Evolutionary conservation across 2,888 invertebrate species (phyloP), one percentile per base, ranked within the genome.

Genomic region (Tiliacea aurago): DNA sequence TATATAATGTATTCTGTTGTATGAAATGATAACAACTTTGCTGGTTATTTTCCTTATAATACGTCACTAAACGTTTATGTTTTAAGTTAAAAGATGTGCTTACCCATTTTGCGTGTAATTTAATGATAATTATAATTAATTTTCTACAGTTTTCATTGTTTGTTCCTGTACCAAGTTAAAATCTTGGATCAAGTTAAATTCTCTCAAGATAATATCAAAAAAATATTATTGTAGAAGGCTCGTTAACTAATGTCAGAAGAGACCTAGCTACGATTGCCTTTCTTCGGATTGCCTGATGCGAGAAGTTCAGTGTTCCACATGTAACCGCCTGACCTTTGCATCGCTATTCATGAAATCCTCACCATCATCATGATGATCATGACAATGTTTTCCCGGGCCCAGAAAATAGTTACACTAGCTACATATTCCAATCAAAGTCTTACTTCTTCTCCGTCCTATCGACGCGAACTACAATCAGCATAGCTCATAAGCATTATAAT

Each of bases 31-130:
- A 11, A 18, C 18, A 33, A 23, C 33, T 58, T 58, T 33, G 7
- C 15, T 51, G 43, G 28, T 58, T 70, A 43, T 43, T 72, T 72
- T 33, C 41, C 58, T 49, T 23, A 43, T 7, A 43, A 4, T 18
- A 28, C 15, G 10, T 47, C 53, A 68, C 4, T 43, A n/a, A 0
- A n/a, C 0, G 6, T 28, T 49, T 58, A 10, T 23, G 28, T 18
- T 43, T 28, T 10, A 15, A 10, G 20, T 45, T 6, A 6, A 7
- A 43, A 5, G 4, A 28, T 20, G 10, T 15, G 56, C 15, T n/a
- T n/a, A n/a, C n/a, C 9, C 66, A 20, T 53, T 66, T n/a, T 18
- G 10, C 20, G 15, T 41, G 13, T n/a, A 13, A 37, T 61, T 23
- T 37, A 45, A 55, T 41, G 9, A 23, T 41, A 13, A 37, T n/a